Percentiles rank a stretch among this genome's conserved stretches.
Evolutionary conservation across 2,113 vertebrate genomes (phyloP).

Genomic region (Rallus limicola): DNA sequence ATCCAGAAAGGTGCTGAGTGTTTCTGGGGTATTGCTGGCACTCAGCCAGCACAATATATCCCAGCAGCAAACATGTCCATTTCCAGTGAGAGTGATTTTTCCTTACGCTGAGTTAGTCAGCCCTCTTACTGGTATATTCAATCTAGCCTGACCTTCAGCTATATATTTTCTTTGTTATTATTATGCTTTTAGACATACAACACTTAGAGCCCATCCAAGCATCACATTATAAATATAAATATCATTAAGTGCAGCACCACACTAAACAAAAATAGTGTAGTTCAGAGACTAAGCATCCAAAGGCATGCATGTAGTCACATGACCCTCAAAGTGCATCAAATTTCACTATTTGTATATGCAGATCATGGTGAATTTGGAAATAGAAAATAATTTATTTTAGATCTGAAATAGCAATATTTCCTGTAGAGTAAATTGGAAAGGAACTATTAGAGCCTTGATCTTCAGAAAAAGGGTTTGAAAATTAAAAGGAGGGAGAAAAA

Average conservation of each 20-base stretch:
- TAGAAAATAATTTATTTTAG: slow-evolving; percentile 8
- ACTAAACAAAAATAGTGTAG: neutral
- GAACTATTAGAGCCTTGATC: neutral
- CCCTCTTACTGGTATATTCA: neutral
- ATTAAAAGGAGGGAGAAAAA: neutral
- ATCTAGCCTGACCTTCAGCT: neutral
- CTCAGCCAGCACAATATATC: neutral
- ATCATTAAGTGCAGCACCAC: neutral
- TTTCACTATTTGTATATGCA: neutral
- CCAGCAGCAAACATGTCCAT: neutral
- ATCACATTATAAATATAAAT: neutral
- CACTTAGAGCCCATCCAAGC: neutral
- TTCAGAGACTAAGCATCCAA: neutral
- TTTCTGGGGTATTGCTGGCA: neutral
- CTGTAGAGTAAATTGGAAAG: neutral
- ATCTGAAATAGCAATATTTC: neutral
- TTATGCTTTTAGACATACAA: neutral
- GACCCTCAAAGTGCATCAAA: neutral
- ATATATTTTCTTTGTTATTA: neutral
- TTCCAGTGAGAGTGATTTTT: neutral
- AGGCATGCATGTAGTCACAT: neutral
- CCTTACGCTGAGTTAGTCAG: neutral
- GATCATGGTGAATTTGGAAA: neutral
- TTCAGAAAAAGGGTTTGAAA: slow-evolving; percentile 31
- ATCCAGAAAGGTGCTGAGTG: neutral